Base-by-base conservation (phyloP, 2,797 vertebrate genomes). In the Clarias platycephalus region DNA sequence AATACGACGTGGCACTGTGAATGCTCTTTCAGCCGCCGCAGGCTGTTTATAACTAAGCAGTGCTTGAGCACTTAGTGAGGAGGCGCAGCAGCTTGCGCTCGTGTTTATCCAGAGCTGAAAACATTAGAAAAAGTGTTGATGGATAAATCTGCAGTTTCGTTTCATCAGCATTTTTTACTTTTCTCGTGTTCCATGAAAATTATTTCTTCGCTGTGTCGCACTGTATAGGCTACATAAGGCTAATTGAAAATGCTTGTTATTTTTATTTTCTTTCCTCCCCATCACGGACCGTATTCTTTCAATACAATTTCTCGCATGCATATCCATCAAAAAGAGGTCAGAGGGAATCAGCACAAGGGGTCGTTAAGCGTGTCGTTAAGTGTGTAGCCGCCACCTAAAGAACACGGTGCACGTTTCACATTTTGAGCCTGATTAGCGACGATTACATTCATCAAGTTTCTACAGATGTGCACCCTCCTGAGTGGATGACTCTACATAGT, bases 401-500 rank as follows among this genome's bases (percentile, higher is more conserved):
- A 40, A n/a, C 31, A n/a, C 0, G 12, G 12, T 16, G 57, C 31
- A 0, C 15, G 28, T 24, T 60, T 77, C 0, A 34, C 20, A 34
- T 34, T 10, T 37, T 0, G 28, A 31, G 4, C 18, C 20, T 9
- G 44, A 13, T 37, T 8, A 8, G 75, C 40, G 40, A 20, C 72
- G 13, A 75, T 81, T 10, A 24, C 49, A 34, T 62, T 76, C 60
- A 63, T 85, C 3, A 20, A 34, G n/a, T 60, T 75, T 60, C 44
- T 28, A 55, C 68, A 40, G 53, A 78, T 58, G 60, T 64, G 12
- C 71, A 68, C 55, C 24, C 72, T 62, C 70, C 67, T 62, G 22
- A 83, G 72, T 64, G n/a, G 76, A 83, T 77, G 37, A 62, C 68
- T 40, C 57, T 44, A 44, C 31, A 55, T 71, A 57, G n/a, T 63